Evolutionary conservation across 2,113 vertebrate genomes (phyloP), one percentile per base, ranked within the genome.

Genomic region (Butastur rufipennis): DNA sequence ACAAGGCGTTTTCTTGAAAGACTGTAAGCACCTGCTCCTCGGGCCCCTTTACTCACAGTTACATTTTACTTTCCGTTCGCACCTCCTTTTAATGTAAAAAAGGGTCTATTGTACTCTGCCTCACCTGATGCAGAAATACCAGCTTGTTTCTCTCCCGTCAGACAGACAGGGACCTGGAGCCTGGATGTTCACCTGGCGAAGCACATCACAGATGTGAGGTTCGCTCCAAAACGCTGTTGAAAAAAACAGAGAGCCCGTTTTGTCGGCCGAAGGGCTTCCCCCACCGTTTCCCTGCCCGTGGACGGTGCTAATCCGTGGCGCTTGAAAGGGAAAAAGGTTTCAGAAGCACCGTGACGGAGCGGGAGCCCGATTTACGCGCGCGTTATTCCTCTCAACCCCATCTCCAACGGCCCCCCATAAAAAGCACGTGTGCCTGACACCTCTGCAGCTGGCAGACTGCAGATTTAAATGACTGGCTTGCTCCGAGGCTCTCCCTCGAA

Each of bases 121-220:
- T 43, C 18, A 11, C 8, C 34, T 81, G 1, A 2, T 8, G 34
- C 27, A 65, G 70, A 47, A 75, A 52, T 23, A 20, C 16, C 48
- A 32, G 4, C 17, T 68, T 0, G 0, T 61, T 63, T 56, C 40
- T 65, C 22, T 53, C 16, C 47, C 4, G 0, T 25, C 12, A 18
- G 45, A 16, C 29, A 59, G 66, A 15, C 2, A 21, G 21, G 34
- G 43, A 16, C 15, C n/a, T 2, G 7, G 32, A 50, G 11, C 16
- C 25, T 22, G 23, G 62, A 47, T 7, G 0, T 36, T 53, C 25
- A 29, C 29, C 53, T 31, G 23, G 31, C 52, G 43, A 62, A 55
- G 8, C 4, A 4, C 13, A 16, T 55, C 18, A 16, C 16, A 26
- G 31, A 55, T 1, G 6, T 2, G 14, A 40, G 26, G 52, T 27